Conservation (phyloP, 2,797 vertebrate species). For the Poeciliopsis paucimaculata region DNA sequence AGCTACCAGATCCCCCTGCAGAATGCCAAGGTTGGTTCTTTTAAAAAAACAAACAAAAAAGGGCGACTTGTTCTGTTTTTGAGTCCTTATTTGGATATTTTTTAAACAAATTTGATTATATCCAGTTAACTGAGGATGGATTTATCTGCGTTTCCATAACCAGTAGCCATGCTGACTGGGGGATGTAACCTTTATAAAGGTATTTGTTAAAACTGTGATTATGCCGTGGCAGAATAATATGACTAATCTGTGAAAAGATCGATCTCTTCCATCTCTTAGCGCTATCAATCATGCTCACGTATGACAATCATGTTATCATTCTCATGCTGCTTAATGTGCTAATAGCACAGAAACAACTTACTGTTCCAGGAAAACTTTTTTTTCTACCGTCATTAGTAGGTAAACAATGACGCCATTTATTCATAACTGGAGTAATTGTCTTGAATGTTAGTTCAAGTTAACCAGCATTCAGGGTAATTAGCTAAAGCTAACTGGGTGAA, state of each 20-base stretch:
- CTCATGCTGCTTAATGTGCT: too few relatives aligned
- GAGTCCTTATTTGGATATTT: background rate
- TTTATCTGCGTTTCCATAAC: background rate
- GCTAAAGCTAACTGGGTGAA: too few relatives aligned
- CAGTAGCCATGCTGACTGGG: background rate
- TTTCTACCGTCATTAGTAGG: too few relatives aligned
- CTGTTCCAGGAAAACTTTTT: too few relatives aligned
- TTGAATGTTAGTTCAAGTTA: too few relatives aligned
- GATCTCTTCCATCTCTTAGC: background rate
- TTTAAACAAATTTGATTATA: background rate
- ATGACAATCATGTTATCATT: too few relatives aligned
- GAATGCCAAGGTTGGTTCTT: conserved; percentile 87
- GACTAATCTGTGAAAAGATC: background rate
- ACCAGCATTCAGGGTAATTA: too few relatives aligned
- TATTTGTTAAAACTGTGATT: background rate
- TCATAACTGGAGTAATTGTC: too few relatives aligned
- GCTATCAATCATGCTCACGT: too few relatives aligned
- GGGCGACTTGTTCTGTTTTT: background rate
- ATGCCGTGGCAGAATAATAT: background rate
- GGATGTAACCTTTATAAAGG: background rate
- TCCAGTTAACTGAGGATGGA: background rate
- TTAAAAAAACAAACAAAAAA: too few relatives aligned
- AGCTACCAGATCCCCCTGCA: conserved; percentile 95
- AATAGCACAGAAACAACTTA: too few relatives aligned
- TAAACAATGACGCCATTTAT: too few relatives aligned